Percentiles rank a stretch among this genome's conserved stretches.
These are phyloP conservation scores for Andrena praecox DNA, from an alignment of 2,888 invertebrate genomes.

Conservation along the genomic window DNA sequence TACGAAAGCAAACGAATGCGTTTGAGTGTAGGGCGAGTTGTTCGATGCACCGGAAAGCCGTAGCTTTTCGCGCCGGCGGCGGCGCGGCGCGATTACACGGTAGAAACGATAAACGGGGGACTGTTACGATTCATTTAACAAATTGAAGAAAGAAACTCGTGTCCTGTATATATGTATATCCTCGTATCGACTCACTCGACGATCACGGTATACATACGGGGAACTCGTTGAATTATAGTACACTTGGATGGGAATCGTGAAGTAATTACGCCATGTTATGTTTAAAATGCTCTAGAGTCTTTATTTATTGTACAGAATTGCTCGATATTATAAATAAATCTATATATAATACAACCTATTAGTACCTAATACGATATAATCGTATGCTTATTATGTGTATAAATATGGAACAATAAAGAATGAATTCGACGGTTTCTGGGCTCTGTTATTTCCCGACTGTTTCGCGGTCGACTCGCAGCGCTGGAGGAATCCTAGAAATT, in stretches of 20 bases:
- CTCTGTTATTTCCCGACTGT: not conserved
- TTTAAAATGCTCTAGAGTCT: conserved; percentile 78
- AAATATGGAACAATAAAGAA: conserved; percentile 75
- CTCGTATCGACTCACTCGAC: not conserved
- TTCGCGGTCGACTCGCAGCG: not conserved
- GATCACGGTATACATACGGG: conserved; percentile 38
- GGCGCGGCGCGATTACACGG: conserved; percentile 2
- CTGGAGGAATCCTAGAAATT: not conserved
- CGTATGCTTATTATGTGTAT: conserved; percentile 79
- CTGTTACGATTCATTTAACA: conserved; percentile 44
- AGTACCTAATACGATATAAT: conserved; percentile 74
- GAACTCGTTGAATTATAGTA: conserved; percentile 67
- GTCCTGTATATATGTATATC: conserved; percentile 42
- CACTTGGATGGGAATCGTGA: conserved; percentile 63
- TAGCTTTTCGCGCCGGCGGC: conserved; percentile 6
- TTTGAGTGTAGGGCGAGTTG: conserved; percentile 12
- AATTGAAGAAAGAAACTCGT: conserved; percentile 22
- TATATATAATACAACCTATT: conserved; percentile 49
- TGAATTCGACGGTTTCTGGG: conserved; percentile 67
- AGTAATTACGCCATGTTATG: conserved; percentile 70
- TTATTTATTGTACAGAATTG: conserved; percentile 80
- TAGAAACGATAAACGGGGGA: not conserved
- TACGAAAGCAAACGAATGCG: conserved; percentile 32
- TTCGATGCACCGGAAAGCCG: not conserved
- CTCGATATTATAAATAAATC: conserved; percentile 69